Conservation (phyloP, 2,888 invertebrate genomes). For the Eulithis prunata region DNA sequence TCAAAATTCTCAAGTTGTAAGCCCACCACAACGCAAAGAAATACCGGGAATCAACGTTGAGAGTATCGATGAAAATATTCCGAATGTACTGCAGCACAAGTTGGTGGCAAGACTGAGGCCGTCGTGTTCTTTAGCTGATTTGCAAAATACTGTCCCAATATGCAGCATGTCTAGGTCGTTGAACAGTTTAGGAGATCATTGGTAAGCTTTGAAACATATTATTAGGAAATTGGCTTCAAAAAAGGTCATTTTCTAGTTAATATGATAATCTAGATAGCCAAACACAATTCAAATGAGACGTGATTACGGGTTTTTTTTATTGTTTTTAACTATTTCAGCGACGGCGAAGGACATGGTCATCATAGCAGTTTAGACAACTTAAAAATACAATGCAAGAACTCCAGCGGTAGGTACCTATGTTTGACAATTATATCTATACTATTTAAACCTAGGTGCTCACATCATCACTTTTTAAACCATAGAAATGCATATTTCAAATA, state of each 20-base stretch:
- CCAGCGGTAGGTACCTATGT: conserved; percentile 23
- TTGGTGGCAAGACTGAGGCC: conserved; percentile 66
- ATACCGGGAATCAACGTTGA: conserved; percentile 56
- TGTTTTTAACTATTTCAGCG: conserved; percentile 51
- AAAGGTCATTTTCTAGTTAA: background rate
- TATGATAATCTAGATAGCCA: background rate
- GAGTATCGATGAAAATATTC: conserved; percentile 41
- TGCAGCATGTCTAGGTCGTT: conserved; percentile 61
- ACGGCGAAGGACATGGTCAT: conserved; percentile 54
- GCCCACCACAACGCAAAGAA: conserved; percentile 10
- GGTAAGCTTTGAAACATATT: conserved; percentile 38
- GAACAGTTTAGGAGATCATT: conserved; percentile 58
- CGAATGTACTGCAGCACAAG: conserved; percentile 60
- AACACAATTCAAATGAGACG: background rate
- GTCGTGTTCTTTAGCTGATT: conserved; percentile 69
- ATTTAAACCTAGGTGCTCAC: too few species aligned
- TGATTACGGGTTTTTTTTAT: background rate
- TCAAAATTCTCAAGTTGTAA: conserved; percentile 42
- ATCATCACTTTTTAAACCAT: too few species aligned
- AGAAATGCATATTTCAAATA: too few species aligned
- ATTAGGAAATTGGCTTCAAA: background rate
- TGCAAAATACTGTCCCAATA: conserved; percentile 56
- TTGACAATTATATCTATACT: too few species aligned
- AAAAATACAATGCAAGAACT: conserved; percentile 49
- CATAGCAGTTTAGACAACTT: conserved; percentile 68